Evolutionary conservation across 2,113 vertebrate genomes (phyloP).

Genomic region (Percina caprodes): DNA sequence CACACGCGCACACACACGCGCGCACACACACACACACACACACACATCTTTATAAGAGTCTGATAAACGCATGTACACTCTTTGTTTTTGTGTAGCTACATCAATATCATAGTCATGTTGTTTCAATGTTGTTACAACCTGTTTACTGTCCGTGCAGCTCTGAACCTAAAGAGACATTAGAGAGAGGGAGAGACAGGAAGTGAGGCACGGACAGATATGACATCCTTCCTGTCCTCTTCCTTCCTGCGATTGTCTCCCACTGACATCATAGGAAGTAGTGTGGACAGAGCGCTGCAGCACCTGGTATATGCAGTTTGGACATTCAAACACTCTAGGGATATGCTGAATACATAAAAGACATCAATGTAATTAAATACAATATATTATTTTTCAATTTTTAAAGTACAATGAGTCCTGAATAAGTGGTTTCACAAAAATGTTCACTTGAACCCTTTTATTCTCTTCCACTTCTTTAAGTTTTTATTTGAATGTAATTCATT

Average conservation of each 20-base stretch:
- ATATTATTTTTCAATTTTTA: background rate
- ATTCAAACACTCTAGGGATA: conserved; percentile 11
- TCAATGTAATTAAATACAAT: background rate
- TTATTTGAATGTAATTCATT: background rate
- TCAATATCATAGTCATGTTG: conserved; percentile 39
- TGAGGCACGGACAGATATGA: conserved; percentile 68
- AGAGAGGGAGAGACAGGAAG: conserved; percentile 65
- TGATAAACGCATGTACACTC: conserved; percentile 20
- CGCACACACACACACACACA: background rate
- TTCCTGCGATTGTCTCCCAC: conserved; percentile 78
- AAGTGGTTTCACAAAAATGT: background rate
- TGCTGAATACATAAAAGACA: conserved; percentile 8
- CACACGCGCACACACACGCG: background rate
- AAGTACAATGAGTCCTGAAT: background rate
- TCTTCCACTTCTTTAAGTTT: background rate
- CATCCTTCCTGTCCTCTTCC: conserved; percentile 78
- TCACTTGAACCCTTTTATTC: too few relatives aligned
- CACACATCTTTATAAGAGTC: background rate
- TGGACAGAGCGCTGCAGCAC: conserved; percentile 45
- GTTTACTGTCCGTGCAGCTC: conserved; percentile 42
- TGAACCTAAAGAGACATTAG: conserved; percentile 60
- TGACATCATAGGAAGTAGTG: conserved; percentile 76
- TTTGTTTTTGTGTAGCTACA: conserved; percentile 40
- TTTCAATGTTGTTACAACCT: conserved; percentile 25
- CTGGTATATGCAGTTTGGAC: conserved; percentile 43